Evolutionary conservation across 2,888 invertebrate species (phyloP), one percentile per base, ranked within the genome.

Genomic region (Patella depressa): DNA sequence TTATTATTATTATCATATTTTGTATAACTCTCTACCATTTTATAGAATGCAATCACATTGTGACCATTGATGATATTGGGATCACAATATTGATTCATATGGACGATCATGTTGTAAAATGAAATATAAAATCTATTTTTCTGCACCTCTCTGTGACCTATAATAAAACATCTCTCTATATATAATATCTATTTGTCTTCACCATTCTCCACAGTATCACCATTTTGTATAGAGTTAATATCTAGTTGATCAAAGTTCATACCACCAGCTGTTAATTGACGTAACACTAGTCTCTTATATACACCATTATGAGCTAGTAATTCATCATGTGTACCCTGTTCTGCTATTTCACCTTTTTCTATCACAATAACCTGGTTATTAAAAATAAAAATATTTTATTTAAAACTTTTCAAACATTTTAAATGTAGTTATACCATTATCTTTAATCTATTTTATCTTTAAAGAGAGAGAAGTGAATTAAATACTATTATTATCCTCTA

Each of bases 271-370:
- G 82, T 87, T 53, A 91, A 82, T 82, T 91, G 91, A 53, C 89
- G 78, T 45, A 90, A 78, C 7, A 91, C 89, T 7, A 91, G 85
- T 55, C 84, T 81, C 76, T 90, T 90, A 81, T 91, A 91, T 9
- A 91, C 90, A 0, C 90, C 90, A 76, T 88, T 84, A 70, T 81
- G 80, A 7, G 81, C 79, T 7, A 90, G 57, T 12, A 91, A 83
- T 72, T 89, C 86, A 15, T 89, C 88, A 79, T 91, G 91, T 12
- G 88, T 89, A 2, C 91, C 91, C 78, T 85, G 85, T 78, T 91
- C 91, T 19, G 86, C 90, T 77, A 91, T 88, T 11, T 72, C 77
- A 29, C 91, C 91, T 79, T 89, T 88, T 79, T 91, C 89, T 59
- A 91, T 88, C 7, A 91, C 91, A 19, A 90, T 81, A n/a, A 91